Base-by-base conservation (phyloP, 2,888 invertebrate genomes). In the Sicus ferrugineus region DNA sequence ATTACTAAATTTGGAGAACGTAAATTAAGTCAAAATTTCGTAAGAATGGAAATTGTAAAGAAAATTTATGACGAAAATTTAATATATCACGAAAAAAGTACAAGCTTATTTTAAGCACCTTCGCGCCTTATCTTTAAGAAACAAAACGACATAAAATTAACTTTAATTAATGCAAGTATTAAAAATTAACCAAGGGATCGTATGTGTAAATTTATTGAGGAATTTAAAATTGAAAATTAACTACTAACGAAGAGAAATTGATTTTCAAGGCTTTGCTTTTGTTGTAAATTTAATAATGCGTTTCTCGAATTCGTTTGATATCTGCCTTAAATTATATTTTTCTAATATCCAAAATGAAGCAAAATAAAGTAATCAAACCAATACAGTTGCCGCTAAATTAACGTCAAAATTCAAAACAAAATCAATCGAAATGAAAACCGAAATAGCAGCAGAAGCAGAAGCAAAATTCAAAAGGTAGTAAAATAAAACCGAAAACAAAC, bases 71-170 rank as follows among this genome's bases (percentile, higher is more conserved):
- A 77, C 70, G 71, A 71, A 73, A 72, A 70, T 67, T 81, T 80
- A 84, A 86, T 85, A 87, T 88, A 88, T 88, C 88, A 88, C 87
- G 87, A 88, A 89, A 86, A 89, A 89, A 89, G 89, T 89, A 89
- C 89, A 90, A 90, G 89, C 89, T 89, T 89, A 88, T 88, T 89
- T 89, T 88, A 84, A 89, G 89, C 89, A 89, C 89, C 89, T 89
- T 89, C 89, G 90, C 90, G 90, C 90, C 90, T 90, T 90, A 90
- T 89, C 89, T 88, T 88, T 87, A 88, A 86, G 86, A 86, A 87
- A 86, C 85, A 84, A 83, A 79, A 76, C 69, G 74, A 75, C 69
- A 73, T 79, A 78, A 80, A 78, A 66, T 80, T 76, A 78, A 82
- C 81, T 83, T 83, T 73, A 79, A 79, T 77, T 67, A 86, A 86